phyloP scores from a whole-genome alignment of 2,113 vertebrate genomes.

The Rhinichthys klamathensis region DNA sequence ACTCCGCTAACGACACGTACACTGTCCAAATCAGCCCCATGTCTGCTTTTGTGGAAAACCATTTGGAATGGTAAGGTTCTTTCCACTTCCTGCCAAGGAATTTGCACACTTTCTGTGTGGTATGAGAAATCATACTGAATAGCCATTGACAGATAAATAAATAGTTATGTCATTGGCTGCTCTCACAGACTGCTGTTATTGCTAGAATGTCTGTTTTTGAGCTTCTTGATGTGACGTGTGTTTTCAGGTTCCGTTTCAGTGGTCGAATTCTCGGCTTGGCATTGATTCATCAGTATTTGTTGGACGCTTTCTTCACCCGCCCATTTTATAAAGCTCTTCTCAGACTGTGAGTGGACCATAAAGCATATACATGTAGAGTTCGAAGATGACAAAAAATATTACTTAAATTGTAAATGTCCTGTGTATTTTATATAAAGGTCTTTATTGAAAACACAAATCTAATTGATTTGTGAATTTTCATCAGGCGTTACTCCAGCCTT shows the following conservation, averaged over 20 bases:
- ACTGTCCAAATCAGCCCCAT: slow-evolving; percentile 94
- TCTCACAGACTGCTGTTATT: background rate
- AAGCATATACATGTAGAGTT: background rate
- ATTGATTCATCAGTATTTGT: slow-evolving; percentile 89
- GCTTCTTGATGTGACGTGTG: background rate
- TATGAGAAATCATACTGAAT: background rate
- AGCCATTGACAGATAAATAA: background rate
- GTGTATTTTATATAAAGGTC: background rate
- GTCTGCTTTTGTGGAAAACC: slow-evolving; percentile 92
- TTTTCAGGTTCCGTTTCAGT: slow-evolving; percentile 88
- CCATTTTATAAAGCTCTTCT: slow-evolving; percentile 91
- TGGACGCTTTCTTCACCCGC: slow-evolving; percentile 90
- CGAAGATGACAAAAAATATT: background rate
- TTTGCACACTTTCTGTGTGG: background rate
- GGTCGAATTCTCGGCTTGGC: slow-evolving; percentile 88
- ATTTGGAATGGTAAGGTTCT: slow-evolving; percentile 85
- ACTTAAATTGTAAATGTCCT: background rate
- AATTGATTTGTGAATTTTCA: background rate
- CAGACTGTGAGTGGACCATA: slow-evolving; percentile 80
- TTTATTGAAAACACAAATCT: background rate
- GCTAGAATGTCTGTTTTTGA: background rate
- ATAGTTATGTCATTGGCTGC: background rate
- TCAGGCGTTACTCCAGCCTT: background rate
- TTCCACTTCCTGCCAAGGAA: background rate
- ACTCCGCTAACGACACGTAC: slow-evolving; percentile 90